Evolutionary conservation across 2,113 vertebrate genomes (phyloP).

Genomic region (Orcinus orca): DNA sequence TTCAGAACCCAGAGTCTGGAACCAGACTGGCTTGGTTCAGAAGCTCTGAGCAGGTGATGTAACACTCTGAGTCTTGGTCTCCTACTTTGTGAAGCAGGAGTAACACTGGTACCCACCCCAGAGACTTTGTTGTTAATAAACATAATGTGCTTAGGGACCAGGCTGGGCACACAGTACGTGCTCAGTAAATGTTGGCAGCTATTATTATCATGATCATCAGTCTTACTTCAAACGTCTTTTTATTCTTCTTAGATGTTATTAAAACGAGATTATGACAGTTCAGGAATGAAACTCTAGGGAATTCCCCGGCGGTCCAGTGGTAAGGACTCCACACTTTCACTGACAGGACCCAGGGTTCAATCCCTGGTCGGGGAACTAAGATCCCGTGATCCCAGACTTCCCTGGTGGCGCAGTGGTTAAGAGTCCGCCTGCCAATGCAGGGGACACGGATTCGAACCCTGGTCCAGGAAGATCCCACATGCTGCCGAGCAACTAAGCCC

Average conservation of each 20-base stretch:
- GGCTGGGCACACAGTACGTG: neutral
- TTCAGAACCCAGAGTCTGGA: neutral
- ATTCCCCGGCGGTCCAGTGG: neutral
- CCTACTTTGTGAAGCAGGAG: neutral
- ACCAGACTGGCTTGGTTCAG: neutral
- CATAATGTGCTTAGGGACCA: neutral
- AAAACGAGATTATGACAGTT: neutral
- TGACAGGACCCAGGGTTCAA: neutral
- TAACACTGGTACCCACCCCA: neutral
- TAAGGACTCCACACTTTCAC: neutral
- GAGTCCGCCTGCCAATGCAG: too few species aligned
- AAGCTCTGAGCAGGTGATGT: neutral
- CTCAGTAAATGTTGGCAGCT: neutral
- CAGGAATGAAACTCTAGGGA: neutral
- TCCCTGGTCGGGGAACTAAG: neutral
- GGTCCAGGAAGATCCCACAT: too few species aligned
- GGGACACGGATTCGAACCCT: too few species aligned
- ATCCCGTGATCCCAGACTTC: neutral
- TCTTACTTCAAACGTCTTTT: neutral
- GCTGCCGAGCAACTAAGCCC: too few species aligned
- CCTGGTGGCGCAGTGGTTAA: too few species aligned
- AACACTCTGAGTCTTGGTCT: neutral
- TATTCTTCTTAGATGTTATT: neutral
- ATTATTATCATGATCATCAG: too few species aligned
- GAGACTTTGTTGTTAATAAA: neutral